A percentile compares a stretch with the other conserved stretches of the same genome.
Evolutionary conservation across 1,140 invertebrate species (phyloP).

Genomic region (Trichomalopsis sarcophagae): DNA sequence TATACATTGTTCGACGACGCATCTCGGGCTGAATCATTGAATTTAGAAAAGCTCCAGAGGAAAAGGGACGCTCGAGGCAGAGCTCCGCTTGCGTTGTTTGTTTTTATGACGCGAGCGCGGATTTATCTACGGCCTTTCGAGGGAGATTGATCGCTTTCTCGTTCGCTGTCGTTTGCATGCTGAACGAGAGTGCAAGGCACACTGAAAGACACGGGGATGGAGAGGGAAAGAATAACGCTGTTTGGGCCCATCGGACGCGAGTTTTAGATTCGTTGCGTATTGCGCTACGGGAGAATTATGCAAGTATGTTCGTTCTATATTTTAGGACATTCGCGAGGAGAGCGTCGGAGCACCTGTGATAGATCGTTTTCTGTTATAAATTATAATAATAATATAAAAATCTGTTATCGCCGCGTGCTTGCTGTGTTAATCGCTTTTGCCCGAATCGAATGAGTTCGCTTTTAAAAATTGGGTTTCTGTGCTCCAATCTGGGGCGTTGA

Average conservation of each 20-base stretch:
- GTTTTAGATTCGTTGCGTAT: not conserved
- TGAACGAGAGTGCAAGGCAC: not conserved
- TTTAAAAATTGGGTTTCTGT: no score
- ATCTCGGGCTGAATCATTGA: conserved; percentile 21
- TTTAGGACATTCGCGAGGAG: not conserved
- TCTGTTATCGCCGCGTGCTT: not conserved
- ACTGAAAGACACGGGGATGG: not conserved
- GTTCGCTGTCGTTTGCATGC: conserved; percentile 12
- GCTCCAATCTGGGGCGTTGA: no score
- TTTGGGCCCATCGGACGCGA: not conserved
- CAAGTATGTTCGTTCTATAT: not conserved
- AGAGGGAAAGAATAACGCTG: not conserved
- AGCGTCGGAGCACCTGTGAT: not conserved
- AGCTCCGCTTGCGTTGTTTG: not conserved
- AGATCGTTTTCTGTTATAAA: no score
- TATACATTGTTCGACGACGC: not conserved
- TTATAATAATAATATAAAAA: no score
- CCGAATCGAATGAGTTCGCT: no score
- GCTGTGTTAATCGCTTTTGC: no score
- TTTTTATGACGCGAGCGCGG: conserved; percentile 21
- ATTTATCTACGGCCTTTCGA: not conserved
- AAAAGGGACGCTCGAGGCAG: not conserved
- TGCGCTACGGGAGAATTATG: not conserved
- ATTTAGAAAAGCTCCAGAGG: conserved; percentile 22
- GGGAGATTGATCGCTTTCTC: not conserved